phyloP scores from a whole-genome alignment of 1,140 invertebrate genomes.

The Pygmarrhopalites habei region DNA sequence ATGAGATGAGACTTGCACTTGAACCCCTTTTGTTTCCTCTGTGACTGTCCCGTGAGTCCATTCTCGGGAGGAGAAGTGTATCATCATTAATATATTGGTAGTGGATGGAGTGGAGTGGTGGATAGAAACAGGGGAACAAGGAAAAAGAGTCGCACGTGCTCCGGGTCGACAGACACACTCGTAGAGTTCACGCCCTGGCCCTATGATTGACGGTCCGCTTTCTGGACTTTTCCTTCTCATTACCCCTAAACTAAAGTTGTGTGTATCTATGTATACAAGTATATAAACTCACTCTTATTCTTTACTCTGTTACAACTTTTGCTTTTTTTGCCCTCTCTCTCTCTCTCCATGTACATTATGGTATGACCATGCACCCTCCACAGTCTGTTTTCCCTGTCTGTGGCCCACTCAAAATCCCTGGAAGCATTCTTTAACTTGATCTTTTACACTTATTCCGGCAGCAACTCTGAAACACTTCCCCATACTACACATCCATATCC shows the following conservation, averaged over 20 bases:
- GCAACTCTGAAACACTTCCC: background rate
- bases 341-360: background rate
- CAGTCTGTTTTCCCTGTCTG: background rate
- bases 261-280: background rate
- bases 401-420: background rate
- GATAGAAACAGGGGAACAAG: background rate
- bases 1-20: no score
- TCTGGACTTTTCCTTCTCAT: background rate
- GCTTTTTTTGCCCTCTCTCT: background rate
- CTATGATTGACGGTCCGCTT: slow-evolving; percentile 20
- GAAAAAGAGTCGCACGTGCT: slow-evolving; percentile 19
- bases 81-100: background rate
- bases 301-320: background rate
- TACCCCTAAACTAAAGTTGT: background rate
- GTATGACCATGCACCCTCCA: background rate
- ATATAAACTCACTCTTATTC: background rate
- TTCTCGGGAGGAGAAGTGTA: background rate
- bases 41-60: background rate
- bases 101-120: background rate
- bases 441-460: background rate
- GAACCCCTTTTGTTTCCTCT: slow-evolving; percentile 20
- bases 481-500: background rate
- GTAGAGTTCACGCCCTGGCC: slow-evolving; percentile 13
- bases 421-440: background rate
- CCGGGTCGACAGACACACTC: slow-evolving; percentile 24